Base-by-base conservation (phyloP, 2,888 invertebrate species). In the Phengaris alcon region DNA sequence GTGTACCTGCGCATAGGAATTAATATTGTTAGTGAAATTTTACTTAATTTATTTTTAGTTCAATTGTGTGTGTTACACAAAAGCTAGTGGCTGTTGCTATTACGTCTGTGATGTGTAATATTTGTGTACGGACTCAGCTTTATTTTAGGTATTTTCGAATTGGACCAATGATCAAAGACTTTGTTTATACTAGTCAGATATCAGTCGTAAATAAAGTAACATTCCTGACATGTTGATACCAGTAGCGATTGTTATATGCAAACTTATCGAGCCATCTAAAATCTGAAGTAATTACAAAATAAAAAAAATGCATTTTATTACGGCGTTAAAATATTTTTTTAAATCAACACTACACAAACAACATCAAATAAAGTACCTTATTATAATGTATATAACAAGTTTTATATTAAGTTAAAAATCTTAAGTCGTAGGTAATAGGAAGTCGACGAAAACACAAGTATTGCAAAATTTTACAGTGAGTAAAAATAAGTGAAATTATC, bases 21-120 rank as follows among this genome's bases (percentile, higher is more conserved):
- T 35, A 35, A 35, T 57, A 76, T 35, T 46, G 64, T 75, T 77
- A 78, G 78, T 73, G 75, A 68, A 74, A 64, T 22, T 64, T 59
- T 59, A 12, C 55, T 55, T n/a, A n/a, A 55, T 5, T 55, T 55
- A 55, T 55, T 55, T 55, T 13, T 54, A 55, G 55, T n/a, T 55
- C n/a, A 55, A 55, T 55, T 35, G 35, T 35, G 35, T 35, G 35
- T 4, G 35, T 35, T 2, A 35, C 8, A 57, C 15, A 57, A 57
- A 35, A 35, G 35, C 35, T 15, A 57, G 59, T 22, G 35, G 35
- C 2, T 44, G 35, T 35, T 59, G 59, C 15, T 59, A 22, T 59
- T 59, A 10, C 2, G 22, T 59, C 59, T 59, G 59, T 59, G 59
- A 59, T 59, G 6, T 5, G 35, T 5, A 35, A 8, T 6, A 64